A percentile compares a stretch with the other conserved stretches of the same genome.
These are phyloP conservation scores for Chydorus sphaericus DNA, from an alignment of 2,888 invertebrate species.

Conservation along the genomic window DNA sequence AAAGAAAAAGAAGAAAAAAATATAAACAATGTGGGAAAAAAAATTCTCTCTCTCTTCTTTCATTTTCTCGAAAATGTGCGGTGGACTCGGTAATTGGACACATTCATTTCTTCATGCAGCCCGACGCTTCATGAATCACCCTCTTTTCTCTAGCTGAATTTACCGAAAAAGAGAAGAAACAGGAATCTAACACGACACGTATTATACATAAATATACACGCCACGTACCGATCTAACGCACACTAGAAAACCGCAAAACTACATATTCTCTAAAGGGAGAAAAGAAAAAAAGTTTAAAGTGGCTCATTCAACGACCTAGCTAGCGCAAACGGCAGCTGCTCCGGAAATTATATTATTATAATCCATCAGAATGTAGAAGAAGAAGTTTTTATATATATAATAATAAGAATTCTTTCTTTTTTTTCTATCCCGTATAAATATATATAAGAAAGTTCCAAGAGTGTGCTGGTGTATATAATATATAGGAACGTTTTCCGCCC, in stretches of 20 bases:
- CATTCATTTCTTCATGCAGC: background rate
- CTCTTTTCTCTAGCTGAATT: too few relatives aligned
- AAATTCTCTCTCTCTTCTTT: background rate
- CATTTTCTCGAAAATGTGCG: background rate
- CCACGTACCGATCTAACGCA: background rate
- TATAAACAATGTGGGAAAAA: conserved; percentile 7
- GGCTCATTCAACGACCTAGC: too few relatives aligned
- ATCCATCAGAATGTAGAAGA: conserved; percentile 1
- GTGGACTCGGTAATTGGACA: conserved; percentile 1
- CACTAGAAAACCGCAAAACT: too few relatives aligned
- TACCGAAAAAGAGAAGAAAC: background rate
- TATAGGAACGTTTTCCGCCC: too few relatives aligned
- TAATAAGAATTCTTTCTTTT: background rate
- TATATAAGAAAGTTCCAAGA: background rate
- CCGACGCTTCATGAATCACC: background rate
- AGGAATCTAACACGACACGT: background rate
- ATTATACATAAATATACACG: background rate
- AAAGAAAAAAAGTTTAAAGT: background rate
- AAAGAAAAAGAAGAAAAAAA: background rate
- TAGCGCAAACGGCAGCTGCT: background rate
- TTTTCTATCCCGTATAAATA: background rate
- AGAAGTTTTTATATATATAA: too few relatives aligned
- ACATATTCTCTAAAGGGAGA: too few relatives aligned
- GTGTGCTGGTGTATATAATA: background rate
- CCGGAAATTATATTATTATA: background rate